Conservation (phyloP, 2,113 vertebrate species). For the Setophaga petechia region DNA sequence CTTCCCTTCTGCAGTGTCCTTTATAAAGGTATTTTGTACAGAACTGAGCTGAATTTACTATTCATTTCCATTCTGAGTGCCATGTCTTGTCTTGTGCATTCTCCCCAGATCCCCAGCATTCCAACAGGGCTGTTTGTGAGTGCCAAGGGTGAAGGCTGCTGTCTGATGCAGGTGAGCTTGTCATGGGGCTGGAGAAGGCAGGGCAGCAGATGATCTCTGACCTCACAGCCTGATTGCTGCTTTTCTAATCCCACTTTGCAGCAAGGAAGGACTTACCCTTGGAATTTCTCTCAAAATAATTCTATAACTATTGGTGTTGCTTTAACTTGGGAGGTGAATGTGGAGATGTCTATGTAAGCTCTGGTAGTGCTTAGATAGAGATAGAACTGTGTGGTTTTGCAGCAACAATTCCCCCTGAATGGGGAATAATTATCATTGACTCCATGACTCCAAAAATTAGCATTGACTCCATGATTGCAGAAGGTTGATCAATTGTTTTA, state of each 20-base stretch:
- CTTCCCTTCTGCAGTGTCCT: neutral
- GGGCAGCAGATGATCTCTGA: neutral
- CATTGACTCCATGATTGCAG: neutral
- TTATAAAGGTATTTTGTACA: neutral
- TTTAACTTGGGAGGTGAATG: neutral
- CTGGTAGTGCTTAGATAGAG: neutral
- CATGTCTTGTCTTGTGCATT: constrained; percentile 35
- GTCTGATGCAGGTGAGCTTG: constrained; percentile 89
- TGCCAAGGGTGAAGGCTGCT: constrained; percentile 93
- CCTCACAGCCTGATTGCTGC: neutral
- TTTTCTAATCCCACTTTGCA: neutral
- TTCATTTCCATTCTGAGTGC: neutral
- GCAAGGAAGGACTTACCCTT: neutral
- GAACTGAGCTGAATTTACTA: neutral
- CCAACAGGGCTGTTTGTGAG: constrained; percentile 94
- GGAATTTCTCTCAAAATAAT: neutral
- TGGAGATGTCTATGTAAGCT: neutral
- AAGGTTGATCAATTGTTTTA: neutral
- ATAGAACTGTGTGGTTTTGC: neutral
- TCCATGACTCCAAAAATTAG: neutral
- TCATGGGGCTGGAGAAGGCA: neutral
- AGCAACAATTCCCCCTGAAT: neutral
- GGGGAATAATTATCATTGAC: neutral
- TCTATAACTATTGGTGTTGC: rapidly evolving
- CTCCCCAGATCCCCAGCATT: constrained; percentile 88